A percentile compares a stretch with the other conserved stretches of the same genome.
These are phyloP conservation scores for Astyanax mexicanus DNA, from an alignment of 2,797 vertebrate genomes.

Conservation along the genomic window DNA sequence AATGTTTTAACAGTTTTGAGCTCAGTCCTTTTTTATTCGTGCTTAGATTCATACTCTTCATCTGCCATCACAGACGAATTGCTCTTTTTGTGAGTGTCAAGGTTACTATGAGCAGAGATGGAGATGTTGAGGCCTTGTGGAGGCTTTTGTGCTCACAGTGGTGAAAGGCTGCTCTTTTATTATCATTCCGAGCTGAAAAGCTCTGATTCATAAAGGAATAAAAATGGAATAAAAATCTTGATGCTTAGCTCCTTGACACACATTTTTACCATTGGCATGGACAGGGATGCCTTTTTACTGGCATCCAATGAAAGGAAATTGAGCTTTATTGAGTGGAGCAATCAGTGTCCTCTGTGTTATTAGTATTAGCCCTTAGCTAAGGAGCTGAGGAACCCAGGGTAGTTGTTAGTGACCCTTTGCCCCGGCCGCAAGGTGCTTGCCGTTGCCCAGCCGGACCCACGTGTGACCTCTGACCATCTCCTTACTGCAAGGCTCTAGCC, in stretches of 20 bases:
- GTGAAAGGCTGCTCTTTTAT: slow-evolving; percentile 38
- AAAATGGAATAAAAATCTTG: neutral
- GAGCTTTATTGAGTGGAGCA: slow-evolving; percentile 32
- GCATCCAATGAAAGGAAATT: slow-evolving; percentile 26
- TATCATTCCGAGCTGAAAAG: slow-evolving; percentile 32
- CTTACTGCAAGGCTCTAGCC: neutral
- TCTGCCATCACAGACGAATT: neutral
- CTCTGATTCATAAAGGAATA: neutral
- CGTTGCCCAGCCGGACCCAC: neutral
- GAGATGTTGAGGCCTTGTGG: slow-evolving; percentile 15
- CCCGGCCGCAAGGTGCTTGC: slow-evolving; percentile 15
- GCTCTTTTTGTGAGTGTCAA: neutral
- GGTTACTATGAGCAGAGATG: slow-evolving; percentile 7
- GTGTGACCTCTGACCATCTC: neutral
- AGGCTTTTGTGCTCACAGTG: neutral
- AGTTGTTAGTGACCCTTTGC: slow-evolving; percentile 34
- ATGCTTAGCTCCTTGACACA: slow-evolving; percentile 37
- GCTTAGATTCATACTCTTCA: neutral
- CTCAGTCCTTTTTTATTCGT: neutral
- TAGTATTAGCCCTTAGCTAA: slow-evolving; percentile 28
- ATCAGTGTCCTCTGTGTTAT: slow-evolving; percentile 35
- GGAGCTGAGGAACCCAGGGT: slow-evolving; percentile 51
- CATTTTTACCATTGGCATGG: slow-evolving; percentile 14
- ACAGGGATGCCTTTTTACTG: slow-evolving; percentile 31
- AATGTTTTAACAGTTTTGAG: slow-evolving; percentile 11